Evolutionary conservation across 2,113 vertebrate genomes (phyloP).

Genomic region (Podiceps cristatus): DNA sequence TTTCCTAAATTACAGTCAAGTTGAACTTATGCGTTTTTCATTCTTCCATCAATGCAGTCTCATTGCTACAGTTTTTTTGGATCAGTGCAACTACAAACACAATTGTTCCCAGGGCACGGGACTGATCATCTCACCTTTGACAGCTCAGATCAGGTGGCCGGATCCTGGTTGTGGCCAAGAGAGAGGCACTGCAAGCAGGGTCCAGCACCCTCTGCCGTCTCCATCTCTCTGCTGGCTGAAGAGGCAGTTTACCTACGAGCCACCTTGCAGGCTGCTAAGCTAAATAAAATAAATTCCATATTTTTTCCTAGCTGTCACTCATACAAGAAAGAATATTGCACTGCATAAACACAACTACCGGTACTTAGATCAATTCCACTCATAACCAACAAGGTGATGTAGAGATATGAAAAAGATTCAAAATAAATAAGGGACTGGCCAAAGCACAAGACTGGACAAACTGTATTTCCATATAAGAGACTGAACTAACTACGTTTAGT

Average conservation of each 20-base stretch:
- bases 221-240: background rate
- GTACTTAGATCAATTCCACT: background rate
- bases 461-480: background rate
- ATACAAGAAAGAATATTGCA: background rate
- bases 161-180: background rate
- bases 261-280: background rate
- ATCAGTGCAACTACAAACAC: background rate
- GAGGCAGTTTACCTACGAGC: background rate
- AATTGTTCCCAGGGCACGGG: background rate
- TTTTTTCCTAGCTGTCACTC: background rate
- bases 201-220: fast-evolving
- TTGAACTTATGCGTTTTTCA: background rate
- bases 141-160: background rate
- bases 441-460: background rate
- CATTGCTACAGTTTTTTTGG: background rate
- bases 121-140: background rate
- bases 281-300: background rate
- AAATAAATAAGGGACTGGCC: background rate
- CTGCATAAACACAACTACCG: background rate
- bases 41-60: background rate
- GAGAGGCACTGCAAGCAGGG: background rate
- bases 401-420: background rate
- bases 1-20: background rate
- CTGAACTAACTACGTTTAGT: background rate
- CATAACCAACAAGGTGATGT: background rate